These are phyloP conservation scores for Oncorhynchus mykiss DNA, from an alignment of 2,113 vertebrate species.

Conservation along the genomic window DNA sequence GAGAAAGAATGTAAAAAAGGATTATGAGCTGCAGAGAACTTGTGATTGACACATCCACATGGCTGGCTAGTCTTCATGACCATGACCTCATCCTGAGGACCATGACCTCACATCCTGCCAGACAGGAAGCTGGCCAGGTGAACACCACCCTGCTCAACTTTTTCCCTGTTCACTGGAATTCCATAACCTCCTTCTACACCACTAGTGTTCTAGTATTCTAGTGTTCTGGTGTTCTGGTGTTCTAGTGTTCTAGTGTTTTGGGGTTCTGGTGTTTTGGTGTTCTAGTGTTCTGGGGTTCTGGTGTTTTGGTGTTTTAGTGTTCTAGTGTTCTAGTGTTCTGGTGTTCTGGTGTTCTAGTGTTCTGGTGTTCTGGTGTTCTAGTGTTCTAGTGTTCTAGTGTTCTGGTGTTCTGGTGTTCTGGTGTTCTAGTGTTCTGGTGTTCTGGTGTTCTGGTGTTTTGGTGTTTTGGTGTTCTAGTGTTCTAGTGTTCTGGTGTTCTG, in stretches of 20 bases:
- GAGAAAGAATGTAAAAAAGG: constrained; percentile 3
- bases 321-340: not conserved
- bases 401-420: too few species aligned
- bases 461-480: not conserved
- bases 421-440: not conserved
- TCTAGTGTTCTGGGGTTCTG: not conserved
- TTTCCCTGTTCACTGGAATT: not conserved
- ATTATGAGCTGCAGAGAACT: not conserved
- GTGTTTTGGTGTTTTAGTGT: not conserved
- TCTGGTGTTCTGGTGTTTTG: not conserved
- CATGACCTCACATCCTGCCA: not conserved
- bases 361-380: not conserved
- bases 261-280: not conserved
- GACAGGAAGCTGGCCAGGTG: not conserved
- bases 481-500: not conserved
- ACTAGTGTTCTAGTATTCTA: not conserved
- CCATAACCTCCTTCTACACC: too few species aligned
- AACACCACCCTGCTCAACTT: not conserved
- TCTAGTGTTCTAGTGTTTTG: too few species aligned
- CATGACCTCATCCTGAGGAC: not conserved
- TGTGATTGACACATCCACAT: not conserved
- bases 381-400: not conserved
- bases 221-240: not conserved
- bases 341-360: not conserved
- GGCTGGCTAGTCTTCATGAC: not conserved